Conservation (phyloP, 2,797 vertebrate species). For the Glossophaga mutica region DNA sequence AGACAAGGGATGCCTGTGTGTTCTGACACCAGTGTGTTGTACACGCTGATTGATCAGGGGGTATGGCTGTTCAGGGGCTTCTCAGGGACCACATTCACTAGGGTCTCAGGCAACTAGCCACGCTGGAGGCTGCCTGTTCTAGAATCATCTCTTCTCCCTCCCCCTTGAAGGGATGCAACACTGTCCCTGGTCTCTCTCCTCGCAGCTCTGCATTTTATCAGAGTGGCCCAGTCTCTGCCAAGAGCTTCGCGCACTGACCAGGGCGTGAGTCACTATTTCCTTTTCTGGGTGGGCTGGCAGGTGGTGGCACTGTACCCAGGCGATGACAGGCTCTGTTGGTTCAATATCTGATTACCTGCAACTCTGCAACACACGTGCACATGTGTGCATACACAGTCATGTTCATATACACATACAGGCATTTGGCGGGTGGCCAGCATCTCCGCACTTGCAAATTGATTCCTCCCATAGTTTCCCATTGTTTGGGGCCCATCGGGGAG, state of each 20-base stretch:
- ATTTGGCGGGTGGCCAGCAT: neutral
- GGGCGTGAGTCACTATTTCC: neutral
- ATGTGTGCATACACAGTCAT: too few relatives aligned
- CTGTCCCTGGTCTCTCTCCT: neutral
- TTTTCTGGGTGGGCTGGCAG: neutral
- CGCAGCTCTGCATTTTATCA: neutral
- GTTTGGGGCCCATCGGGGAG: neutral
- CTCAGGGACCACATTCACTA: neutral
- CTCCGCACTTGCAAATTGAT: neutral
- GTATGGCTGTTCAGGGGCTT: neutral
- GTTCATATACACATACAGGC: rapidly evolving
- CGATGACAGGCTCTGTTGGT: neutral
- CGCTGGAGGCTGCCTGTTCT: neutral
- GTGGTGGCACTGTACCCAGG: neutral
- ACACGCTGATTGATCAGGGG: rapidly evolving
- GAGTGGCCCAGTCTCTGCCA: neutral
- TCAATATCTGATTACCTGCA: neutral
- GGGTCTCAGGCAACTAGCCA: neutral
- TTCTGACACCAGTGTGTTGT: neutral
- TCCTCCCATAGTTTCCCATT: too few relatives aligned
- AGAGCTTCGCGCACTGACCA: neutral
- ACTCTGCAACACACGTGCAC: neutral
- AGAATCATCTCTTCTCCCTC: neutral
- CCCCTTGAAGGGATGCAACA: neutral
- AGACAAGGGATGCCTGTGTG: rapidly evolving